These are phyloP conservation scores for Alfaro cultratus DNA, from an alignment of 2,797 vertebrate genomes.

Conservation along the genomic window DNA sequence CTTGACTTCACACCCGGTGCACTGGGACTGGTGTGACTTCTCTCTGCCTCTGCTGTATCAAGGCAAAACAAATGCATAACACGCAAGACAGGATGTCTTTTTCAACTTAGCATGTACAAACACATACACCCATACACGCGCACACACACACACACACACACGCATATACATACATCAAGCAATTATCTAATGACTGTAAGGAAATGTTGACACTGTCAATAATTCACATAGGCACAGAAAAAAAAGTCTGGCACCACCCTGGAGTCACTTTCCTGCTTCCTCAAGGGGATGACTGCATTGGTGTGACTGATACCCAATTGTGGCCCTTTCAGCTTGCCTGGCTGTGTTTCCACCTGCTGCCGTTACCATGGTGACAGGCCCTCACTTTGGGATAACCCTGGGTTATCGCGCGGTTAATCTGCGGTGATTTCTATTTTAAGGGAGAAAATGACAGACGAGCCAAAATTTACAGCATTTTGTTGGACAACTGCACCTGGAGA, in stretches of 20 bases:
- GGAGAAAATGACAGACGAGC: conserved; percentile 22
- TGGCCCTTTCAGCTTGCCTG: conserved; percentile 32
- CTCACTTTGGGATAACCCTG: conserved; percentile 61
- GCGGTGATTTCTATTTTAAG: conserved; percentile 32
- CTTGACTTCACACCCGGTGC: conserved; percentile 46
- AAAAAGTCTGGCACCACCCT: conserved; percentile 29
- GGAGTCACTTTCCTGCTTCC: conserved; percentile 38
- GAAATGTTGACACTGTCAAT: conserved; percentile 76
- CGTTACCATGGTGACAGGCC: conserved; percentile 68
- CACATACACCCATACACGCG: conserved; percentile 21
- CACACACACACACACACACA: not conserved
- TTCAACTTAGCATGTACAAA: conserved; percentile 8
- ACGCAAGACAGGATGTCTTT: conserved; percentile 17
- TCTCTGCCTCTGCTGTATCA: conserved; percentile 55
- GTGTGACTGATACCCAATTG: conserved; percentile 48
- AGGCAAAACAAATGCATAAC: conserved; percentile 65
- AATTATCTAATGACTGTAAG: conserved; percentile 17
- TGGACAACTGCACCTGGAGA: conserved; percentile 30
- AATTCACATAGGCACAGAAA: conserved; percentile 48
- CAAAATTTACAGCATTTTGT: conserved; percentile 47
- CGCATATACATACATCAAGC: not conserved
- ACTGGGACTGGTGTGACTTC: conserved; percentile 35
- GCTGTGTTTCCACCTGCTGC: conserved; percentile 64
- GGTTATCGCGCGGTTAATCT: conserved; percentile 33
- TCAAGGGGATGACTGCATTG: conserved; percentile 41